A percentile compares a stretch with the other conserved stretches of the same genome.
Conservation (phyloP, 2,797 vertebrate species). For the Podarcis siculus region DNA sequence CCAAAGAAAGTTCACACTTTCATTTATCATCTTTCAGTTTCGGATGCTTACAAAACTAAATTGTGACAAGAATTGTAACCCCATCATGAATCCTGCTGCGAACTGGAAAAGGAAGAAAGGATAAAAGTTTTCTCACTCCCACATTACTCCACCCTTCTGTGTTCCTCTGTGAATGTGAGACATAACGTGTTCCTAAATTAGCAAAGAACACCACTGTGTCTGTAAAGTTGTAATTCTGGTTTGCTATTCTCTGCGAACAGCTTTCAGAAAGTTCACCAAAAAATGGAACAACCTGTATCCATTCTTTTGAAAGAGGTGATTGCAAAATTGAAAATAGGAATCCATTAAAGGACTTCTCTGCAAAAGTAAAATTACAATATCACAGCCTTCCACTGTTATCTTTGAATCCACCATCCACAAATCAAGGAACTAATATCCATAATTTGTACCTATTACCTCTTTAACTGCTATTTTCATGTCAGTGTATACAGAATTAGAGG, state of each 20-base stretch:
- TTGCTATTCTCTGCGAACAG: neutral
- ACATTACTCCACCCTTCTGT: neutral
- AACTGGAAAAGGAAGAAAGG: slow-evolving; percentile 6
- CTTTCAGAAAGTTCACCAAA: neutral
- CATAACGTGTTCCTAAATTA: neutral
- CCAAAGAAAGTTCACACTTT: neutral
- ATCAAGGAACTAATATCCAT: neutral
- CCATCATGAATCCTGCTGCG: neutral
- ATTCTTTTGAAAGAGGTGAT: neutral
- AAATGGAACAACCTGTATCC: neutral
- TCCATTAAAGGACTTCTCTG: neutral
- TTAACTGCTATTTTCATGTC: rapidly evolving
- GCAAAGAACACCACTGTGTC: neutral
- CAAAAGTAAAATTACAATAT: slow-evolving; percentile 10
- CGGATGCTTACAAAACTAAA: neutral
- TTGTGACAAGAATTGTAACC: neutral
- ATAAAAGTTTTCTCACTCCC: neutral
- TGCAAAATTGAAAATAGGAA: neutral
- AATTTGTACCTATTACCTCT: neutral
- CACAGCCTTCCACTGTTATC: neutral
- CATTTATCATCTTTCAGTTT: neutral
- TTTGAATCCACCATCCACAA: neutral
- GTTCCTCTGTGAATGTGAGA: neutral
- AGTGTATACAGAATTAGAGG: neutral
- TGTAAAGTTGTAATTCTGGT: neutral